These are phyloP conservation scores for Hoplias malabaricus DNA, from an alignment of 2,113 vertebrate genomes.

Conservation along the genomic window DNA sequence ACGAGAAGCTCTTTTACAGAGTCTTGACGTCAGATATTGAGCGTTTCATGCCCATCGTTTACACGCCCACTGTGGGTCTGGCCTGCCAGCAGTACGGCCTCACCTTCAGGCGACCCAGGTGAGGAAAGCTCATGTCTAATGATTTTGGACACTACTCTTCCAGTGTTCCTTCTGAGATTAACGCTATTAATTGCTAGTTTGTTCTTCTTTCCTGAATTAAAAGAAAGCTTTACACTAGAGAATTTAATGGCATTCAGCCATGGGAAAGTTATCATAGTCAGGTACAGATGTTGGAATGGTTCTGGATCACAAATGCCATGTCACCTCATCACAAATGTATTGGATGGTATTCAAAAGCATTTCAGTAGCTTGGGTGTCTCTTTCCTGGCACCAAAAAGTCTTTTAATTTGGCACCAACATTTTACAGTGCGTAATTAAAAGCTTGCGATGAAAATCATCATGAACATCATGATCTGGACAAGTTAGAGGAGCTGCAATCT, in stretches of 20 bases:
- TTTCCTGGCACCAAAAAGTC: background rate
- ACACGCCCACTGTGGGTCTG: constrained; percentile 93
- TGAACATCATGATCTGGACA: background rate
- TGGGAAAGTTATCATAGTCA: too few species aligned
- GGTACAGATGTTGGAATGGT: too few species aligned
- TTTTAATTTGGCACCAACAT: background rate
- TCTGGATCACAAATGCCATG: too few species aligned
- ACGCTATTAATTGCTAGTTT: too few species aligned
- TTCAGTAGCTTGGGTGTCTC: background rate
- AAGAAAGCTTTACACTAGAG: too few species aligned
- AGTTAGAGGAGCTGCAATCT: background rate
- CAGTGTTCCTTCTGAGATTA: too few species aligned
- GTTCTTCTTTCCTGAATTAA: too few species aligned
- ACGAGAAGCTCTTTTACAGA: constrained; percentile 95
- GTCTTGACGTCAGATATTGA: constrained; percentile 87
- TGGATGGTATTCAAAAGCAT: constrained; percentile 18
- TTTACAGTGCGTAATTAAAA: background rate
- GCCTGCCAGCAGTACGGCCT: constrained; percentile 95
- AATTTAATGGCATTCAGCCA: too few species aligned
- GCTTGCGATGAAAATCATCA: background rate
- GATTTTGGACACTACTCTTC: too few species aligned
- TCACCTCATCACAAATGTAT: too few species aligned
- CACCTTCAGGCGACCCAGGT: constrained; percentile 91
- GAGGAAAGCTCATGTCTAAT: constrained; percentile 47
- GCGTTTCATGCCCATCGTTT: constrained; percentile 95